These are phyloP conservation scores for Cataglyphis cursor DNA, from an alignment of 2,888 invertebrate species.

Conservation along the genomic window DNA sequence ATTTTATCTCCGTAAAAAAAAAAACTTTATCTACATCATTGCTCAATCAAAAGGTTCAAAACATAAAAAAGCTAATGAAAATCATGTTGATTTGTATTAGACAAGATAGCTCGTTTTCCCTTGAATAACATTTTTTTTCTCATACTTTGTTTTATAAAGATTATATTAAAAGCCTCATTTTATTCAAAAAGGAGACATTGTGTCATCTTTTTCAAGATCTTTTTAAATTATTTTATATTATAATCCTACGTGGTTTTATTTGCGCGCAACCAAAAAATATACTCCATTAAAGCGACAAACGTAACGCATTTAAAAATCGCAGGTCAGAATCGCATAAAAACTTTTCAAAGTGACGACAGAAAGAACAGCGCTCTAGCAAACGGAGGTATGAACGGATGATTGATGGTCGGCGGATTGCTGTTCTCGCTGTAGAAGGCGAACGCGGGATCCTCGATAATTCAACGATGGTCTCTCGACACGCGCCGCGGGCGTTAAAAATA, in stretches of 20 bases:
- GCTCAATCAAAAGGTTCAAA: background rate
- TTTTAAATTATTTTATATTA: background rate
- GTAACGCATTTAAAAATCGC: conserved; percentile 8
- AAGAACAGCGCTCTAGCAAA: conserved; percentile 55
- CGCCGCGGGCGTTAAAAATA: conserved; percentile 72
- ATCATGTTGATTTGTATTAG: background rate
- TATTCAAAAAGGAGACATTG: background rate
- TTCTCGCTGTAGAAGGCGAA: conserved; percentile 52
- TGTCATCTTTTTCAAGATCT: background rate
- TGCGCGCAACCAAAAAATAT: background rate
- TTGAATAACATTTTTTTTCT: background rate
- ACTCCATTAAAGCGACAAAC: background rate
- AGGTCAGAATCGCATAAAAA: conserved; percentile 52
- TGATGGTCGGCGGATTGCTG: conserved; percentile 73
- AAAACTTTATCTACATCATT: background rate
- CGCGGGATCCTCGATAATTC: conserved; percentile 68
- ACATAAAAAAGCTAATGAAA: background rate
- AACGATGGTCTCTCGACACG: conserved; percentile 66
- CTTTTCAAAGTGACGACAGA: conserved; percentile 44
- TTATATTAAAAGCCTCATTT: background rate
- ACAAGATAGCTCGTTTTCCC: background rate
- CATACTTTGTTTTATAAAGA: background rate
- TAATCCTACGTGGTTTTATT: background rate
- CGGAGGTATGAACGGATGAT: conserved; percentile 71
- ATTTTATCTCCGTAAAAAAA: background rate